A percentile compares a stretch with the other conserved stretches of the same genome.
phyloP scores from a whole-genome alignment of 2,888 invertebrate species.

The Standfussiana lucernea region DNA sequence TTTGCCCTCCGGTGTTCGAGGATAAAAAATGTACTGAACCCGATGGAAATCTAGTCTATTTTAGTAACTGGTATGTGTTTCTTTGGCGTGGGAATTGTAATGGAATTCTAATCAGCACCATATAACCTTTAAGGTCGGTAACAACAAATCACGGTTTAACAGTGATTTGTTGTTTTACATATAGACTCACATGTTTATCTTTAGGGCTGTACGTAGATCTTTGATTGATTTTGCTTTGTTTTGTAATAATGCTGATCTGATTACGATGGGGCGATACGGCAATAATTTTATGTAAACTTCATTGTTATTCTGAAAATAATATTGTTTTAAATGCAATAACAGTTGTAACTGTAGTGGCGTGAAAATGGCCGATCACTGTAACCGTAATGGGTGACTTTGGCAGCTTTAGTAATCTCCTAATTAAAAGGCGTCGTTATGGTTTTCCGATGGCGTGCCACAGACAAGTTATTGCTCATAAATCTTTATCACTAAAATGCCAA shows the following conservation, averaged over 20 bases:
- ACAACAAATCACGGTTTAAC: neutral
- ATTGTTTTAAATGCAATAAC: neutral
- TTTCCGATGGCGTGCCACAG: constrained; percentile 3
- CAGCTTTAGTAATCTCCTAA: constrained; percentile 8
- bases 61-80: constrained; percentile 30
- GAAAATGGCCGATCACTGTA: neutral
- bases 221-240: neutral
- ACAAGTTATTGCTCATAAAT: neutral
- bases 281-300: neutral
- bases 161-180: constrained; percentile 6
- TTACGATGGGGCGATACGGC: neutral
- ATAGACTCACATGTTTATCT: neutral
- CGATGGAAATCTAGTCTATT: constrained; percentile 37
- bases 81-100: neutral
- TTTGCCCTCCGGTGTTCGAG: constrained; percentile 13
- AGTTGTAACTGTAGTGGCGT: neutral
- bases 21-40: constrained; percentile 51
- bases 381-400: neutral
- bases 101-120: constrained; percentile 26
- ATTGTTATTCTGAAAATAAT: neutral
- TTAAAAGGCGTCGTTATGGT: neutral
- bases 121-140: constrained; percentile 1
- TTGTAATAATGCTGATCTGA: neutral
- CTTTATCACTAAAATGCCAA: constrained; percentile 6
- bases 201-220: neutral